phyloP scores from a whole-genome alignment of 1,140 invertebrate genomes.

The Drosophila tristis region DNA sequence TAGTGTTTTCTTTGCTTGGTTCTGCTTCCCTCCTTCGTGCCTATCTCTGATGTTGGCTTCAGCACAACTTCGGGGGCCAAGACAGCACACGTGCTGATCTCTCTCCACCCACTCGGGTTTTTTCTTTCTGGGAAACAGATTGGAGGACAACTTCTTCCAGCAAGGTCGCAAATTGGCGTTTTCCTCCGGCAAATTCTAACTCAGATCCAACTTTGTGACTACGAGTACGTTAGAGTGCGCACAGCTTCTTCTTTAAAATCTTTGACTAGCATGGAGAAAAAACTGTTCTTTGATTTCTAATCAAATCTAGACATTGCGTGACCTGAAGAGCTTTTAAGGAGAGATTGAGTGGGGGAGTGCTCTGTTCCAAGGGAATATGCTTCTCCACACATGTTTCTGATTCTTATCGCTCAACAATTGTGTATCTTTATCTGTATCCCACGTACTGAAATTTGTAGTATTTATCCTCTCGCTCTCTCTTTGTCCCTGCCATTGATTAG shows the following conservation, averaged over 20 bases:
- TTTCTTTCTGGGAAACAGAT: constrained; percentile 13
- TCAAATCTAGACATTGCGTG: constrained; percentile 40
- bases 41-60: constrained; percentile 54
- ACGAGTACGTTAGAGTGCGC: too few species aligned
- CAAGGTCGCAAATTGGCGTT: constrained; percentile 43
- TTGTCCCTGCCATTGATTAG: constrained; percentile 50
- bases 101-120: constrained; percentile 21
- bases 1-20: constrained; percentile 19
- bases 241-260: constrained; percentile 19
- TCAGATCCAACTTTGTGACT: too few species aligned
- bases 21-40: constrained; percentile 45
- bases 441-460: constrained; percentile 7
- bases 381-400: background rate
- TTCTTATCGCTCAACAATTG: constrained; percentile 29
- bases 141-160: constrained; percentile 14
- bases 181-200: constrained; percentile 36
- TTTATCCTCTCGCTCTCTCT: constrained; percentile 9
- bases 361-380: constrained; percentile 13
- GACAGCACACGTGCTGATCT: constrained; percentile 65
- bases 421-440: constrained; percentile 15
- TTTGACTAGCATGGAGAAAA: constrained; percentile 32
- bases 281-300: constrained; percentile 32
- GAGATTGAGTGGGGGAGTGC: background rate
- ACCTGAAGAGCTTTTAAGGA: background rate
- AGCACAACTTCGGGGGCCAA: constrained; percentile 48